Evolutionary conservation across 2,797 vertebrate species (phyloP), one percentile per base, ranked within the genome.

Genomic region (Falco cherrug): DNA sequence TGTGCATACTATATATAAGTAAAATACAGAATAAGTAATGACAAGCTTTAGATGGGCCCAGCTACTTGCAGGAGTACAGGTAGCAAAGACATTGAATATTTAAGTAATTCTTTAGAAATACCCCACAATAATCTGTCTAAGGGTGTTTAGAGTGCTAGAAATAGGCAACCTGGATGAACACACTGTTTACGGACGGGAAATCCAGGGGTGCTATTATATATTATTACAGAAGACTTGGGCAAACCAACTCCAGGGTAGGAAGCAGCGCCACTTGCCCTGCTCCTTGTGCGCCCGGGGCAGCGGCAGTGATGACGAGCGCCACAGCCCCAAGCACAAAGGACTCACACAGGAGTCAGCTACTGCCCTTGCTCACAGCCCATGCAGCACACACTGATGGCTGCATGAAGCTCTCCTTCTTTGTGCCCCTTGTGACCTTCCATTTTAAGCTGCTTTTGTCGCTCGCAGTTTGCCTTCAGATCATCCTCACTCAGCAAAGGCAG

Each of bases 241-340:
- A 60, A 79, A 91, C 6, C 14, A n/a, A 0, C 45, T 48, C 16
- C 20, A 35, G 8, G 24, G 11, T 9, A 47, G 56, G 53, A 76
- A 25, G 16, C 0, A 45, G 22, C 37, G 33, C 14, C 25, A 56
- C 41, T 74, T 70, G n/a, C 24, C 24, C 26, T n/a, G 6, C 19
- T 78, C 53, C n/a, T 51, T 51, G 20, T 11, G 3, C 0, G 0
- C 21, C 11, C 47, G 24, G 28, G 20, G 28, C 7, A 33, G 57
- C 11, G 22, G 16, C 35, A 33, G 25, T 10, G 45, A 64, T 4
- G 33, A 24, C 11, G 13, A 75, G 11, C 74, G 28, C 69, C 48
- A 18, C 1, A 1, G 12, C 22, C 22, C 9, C 48, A 28, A 28
- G 19, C 21, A 20, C 0, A 2, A 26, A 75, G 56, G 33, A 43